phyloP scores from a whole-genome alignment of 2,797 vertebrate genomes.

The Lateolabrax maculatus region DNA sequence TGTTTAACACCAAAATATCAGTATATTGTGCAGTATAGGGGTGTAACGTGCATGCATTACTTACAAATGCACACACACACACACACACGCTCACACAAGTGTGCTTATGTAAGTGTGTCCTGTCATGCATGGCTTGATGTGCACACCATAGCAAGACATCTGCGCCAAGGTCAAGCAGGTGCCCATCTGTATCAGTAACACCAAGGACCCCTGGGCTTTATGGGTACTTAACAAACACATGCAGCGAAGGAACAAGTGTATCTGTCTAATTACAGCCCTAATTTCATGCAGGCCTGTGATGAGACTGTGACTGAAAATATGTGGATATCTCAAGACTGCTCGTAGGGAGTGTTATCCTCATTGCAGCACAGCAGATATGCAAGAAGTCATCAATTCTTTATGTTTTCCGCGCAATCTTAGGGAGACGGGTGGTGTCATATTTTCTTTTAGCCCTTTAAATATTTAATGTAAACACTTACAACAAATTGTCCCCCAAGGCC shows the following conservation, averaged over 20 bases:
- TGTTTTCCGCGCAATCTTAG: slow-evolving; percentile 70
- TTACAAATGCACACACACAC: slow-evolving; percentile 13
- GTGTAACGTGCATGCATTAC: not conserved
- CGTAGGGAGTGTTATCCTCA: slow-evolving; percentile 51
- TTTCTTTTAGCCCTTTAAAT: slow-evolving; percentile 79
- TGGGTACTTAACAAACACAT: slow-evolving; percentile 80
- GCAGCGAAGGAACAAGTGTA: slow-evolving; percentile 71
- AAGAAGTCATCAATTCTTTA: slow-evolving; percentile 83
- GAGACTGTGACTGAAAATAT: slow-evolving; percentile 59
- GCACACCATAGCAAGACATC: slow-evolving; percentile 46
- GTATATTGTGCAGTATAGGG: not conserved
- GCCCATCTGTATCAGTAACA: slow-evolving; percentile 71
- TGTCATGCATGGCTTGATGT: slow-evolving; percentile 50
- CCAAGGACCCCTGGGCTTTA: slow-evolving; percentile 69
- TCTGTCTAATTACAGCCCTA: slow-evolving; percentile 80
- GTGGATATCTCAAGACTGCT: slow-evolving; percentile 49
- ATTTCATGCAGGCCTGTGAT: slow-evolving; percentile 72
- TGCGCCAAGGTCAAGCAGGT: slow-evolving; percentile 80
- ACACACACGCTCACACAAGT: not conserved
- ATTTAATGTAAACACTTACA: slow-evolving; percentile 84
- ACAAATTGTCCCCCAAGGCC: slow-evolving; percentile 81
- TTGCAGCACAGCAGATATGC: slow-evolving; percentile 60
- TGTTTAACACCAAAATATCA: not conserved
- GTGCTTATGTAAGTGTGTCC: slow-evolving; percentile 9
- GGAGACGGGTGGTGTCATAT: slow-evolving; percentile 61